Evolutionary conservation across 2,888 invertebrate species (phyloP), one percentile per base, ranked within the genome.

Genomic region (Mycalesis mineus): DNA sequence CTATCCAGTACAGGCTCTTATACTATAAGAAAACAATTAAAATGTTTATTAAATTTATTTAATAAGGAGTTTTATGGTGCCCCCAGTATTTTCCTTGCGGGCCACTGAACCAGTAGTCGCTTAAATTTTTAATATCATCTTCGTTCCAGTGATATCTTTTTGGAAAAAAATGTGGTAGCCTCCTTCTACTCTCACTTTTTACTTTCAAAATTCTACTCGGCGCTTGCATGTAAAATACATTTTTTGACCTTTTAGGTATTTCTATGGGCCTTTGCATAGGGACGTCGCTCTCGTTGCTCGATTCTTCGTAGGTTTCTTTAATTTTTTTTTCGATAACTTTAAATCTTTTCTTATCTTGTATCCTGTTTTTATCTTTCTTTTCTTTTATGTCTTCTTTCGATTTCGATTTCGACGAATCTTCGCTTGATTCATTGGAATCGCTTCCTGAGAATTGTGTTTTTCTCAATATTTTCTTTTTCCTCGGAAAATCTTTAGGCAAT

Each of bases 31-130:
- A n/a, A n/a, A n/a, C n/a, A n/a, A n/a, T n/a, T n/a, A n/a, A n/a
- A n/a, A n/a, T 36, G 11, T 36, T 9, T n/a, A 7, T 41, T 13
- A 6, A 8, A 7, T 47, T 47, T 9, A 60, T 44, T 63, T 60
- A 72, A 65, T 67, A 71, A 4, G 65, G 60, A 9, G 58, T 61
- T 33, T 60, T 65, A 36, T 63, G 63, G 3, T 55, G 53, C 0
- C 65, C 65, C 6, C 67, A 36, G 58, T 71, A 75, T 9, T 56
- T 64, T 0, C 83, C 84, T 52, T 68, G 74, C 0, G 78, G 78
- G 0, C 83, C 82, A 14, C 77, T 72, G 2, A 78, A 80, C 84
- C 84, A 86, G 15, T 68, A 78, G 47, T 77, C 77, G 0, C 77
- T 77, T n/a, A 86, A 64, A 7, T 75, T 49, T 0, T 68, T 60